Percentiles rank a stretch among this genome's conserved stretches.
phyloP scores from a whole-genome alignment of 2,888 invertebrate genomes.

The Xestia xanthographa region DNA sequence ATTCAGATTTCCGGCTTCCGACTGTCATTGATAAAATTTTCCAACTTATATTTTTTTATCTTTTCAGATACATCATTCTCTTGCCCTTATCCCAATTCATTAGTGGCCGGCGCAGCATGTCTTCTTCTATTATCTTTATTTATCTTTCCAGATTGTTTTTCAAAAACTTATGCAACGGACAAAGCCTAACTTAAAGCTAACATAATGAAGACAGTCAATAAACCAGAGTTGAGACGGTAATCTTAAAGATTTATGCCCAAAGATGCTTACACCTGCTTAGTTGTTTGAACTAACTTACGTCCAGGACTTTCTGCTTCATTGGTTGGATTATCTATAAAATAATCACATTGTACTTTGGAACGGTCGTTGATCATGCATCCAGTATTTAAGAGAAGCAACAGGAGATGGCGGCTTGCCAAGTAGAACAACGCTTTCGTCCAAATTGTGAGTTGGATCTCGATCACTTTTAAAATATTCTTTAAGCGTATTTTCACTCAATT shows the following conservation, averaged over 20 bases:
- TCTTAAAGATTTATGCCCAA: conserved; percentile 7
- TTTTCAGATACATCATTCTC: background rate
- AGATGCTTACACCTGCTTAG: background rate
- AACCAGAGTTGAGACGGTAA: background rate
- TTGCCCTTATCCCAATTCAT: background rate
- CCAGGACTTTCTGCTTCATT: background rate
- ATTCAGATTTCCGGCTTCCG: background rate
- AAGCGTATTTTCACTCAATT: conserved; percentile 19
- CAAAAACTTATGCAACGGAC: too few relatives aligned
- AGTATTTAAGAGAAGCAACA: conserved; percentile 46
- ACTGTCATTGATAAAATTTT: background rate
- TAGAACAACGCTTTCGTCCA: conserved; percentile 25
- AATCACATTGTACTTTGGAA: background rate
- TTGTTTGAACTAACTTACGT: too few relatives aligned
- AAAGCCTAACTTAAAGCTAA: background rate
- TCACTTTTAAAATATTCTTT: conserved; percentile 36
- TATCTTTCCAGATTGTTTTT: background rate
- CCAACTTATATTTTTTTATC: background rate
- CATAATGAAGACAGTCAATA: too few relatives aligned
- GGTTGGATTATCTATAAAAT: background rate
- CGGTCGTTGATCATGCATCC: conserved; percentile 9
- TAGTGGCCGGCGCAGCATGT: background rate
- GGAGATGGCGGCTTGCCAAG: conserved; percentile 54
- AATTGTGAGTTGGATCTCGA: background rate
- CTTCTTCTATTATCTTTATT: background rate